phyloP scores from a whole-genome alignment of 2,888 invertebrate genomes.

The Mamestra brassicae region DNA sequence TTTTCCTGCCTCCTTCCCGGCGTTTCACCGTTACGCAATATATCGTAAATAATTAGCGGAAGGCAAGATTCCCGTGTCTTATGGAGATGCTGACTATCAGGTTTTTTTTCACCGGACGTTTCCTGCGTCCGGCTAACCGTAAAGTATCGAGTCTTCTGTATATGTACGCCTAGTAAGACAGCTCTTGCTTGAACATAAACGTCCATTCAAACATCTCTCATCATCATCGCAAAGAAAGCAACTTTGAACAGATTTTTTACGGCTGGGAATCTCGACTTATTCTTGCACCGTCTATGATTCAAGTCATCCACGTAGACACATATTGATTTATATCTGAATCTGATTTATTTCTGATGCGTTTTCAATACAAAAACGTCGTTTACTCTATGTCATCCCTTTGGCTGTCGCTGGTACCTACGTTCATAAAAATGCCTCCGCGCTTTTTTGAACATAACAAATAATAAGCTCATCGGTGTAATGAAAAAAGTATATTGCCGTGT shows the following conservation, averaged over 20 bases:
- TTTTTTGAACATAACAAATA: constrained; percentile 59
- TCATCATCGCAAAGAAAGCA: constrained; percentile 55
- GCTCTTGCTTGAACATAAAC: constrained; percentile 64
- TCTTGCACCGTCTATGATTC: constrained; percentile 42
- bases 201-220: constrained; percentile 55
- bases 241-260: constrained; percentile 58
- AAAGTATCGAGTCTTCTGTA: constrained; percentile 69
- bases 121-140: constrained; percentile 85
- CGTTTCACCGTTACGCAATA: constrained; percentile 91
- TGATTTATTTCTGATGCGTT: constrained; percentile 34
- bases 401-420: constrained; percentile 19
- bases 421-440: constrained; percentile 45
- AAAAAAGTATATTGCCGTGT: constrained; percentile 70
- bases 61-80: constrained; percentile 90
- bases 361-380: constrained; percentile 15
- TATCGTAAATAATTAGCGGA: constrained; percentile 91
- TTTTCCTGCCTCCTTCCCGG: constrained; percentile 89
- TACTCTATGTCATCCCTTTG: constrained; percentile 28
- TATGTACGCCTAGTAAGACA: constrained; percentile 69
- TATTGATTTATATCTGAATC: constrained; percentile 44
- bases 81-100: constrained; percentile 87
- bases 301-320: constrained; percentile 23
- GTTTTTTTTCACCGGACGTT: constrained; percentile 85
- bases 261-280: constrained; percentile 37
- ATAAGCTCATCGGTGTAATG: constrained; percentile 56